Percentiles rank a stretch among this genome's conserved stretches.
Evolutionary conservation across 2,888 invertebrate species (phyloP).

Genomic region (Dynastes tityus): DNA sequence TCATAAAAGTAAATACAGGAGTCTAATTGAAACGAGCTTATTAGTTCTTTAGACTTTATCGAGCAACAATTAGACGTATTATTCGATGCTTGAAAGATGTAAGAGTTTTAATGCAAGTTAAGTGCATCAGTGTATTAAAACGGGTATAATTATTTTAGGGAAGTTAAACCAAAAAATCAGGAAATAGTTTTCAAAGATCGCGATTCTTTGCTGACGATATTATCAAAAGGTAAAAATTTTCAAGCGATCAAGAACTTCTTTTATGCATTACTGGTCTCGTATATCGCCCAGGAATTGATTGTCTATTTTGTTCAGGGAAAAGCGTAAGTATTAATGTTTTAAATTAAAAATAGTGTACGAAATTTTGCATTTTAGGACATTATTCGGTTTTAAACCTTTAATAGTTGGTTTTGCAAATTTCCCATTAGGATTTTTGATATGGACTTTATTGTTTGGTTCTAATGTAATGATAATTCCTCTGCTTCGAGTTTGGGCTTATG

Average conservation of each 20-base stretch:
- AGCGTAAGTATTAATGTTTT: slow-evolving; percentile 10
- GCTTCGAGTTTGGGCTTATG: slow-evolving; percentile 7
- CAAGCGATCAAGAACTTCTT: slow-evolving; percentile 13
- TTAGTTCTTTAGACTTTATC: too few species aligned
- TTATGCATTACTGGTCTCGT: slow-evolving; percentile 10
- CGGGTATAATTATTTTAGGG: slow-evolving; percentile 8
- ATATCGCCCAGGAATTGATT: slow-evolving; percentile 7
- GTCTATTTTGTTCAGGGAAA: background rate
- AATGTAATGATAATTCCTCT: slow-evolving; percentile 2
- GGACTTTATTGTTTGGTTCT: slow-evolving; percentile 1
- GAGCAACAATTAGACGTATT: too few species aligned
- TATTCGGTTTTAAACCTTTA: background rate
- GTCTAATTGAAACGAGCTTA: too few species aligned
- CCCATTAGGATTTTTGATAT: background rate
- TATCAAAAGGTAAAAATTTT: background rate
- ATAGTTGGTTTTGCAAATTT: background rate
- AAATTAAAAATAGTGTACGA: too few species aligned
- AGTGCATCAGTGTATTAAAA: background rate
- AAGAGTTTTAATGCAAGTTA: background rate
- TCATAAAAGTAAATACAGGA: too few species aligned
- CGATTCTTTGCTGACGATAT: slow-evolving; percentile 6
- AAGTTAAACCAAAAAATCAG: background rate
- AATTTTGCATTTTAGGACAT: background rate
- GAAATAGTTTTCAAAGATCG: slow-evolving; percentile 8
- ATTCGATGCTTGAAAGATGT: background rate